Conservation (phyloP, 2,888 invertebrate species). For the Catocala nupta region DNA sequence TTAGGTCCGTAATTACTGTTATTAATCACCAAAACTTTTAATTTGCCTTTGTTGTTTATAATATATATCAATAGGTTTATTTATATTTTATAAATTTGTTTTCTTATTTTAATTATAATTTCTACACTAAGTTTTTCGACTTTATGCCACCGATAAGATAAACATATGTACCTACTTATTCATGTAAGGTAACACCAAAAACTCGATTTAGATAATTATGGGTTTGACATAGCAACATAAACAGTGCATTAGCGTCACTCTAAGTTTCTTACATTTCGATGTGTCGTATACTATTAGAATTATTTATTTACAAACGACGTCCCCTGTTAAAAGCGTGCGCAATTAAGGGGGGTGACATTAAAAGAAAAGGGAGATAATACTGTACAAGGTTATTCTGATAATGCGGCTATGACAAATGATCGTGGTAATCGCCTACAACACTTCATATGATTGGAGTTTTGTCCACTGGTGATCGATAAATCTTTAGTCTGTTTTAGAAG, state of each 20-base stretch:
- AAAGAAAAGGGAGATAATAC: conserved; percentile 25
- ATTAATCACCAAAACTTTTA: too few relatives aligned
- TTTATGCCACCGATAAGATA: too few relatives aligned
- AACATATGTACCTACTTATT: too few relatives aligned
- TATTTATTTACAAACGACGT: conserved; percentile 34
- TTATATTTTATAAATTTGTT: too few relatives aligned
- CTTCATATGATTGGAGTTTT: conserved; percentile 30
- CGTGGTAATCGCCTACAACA: conserved; percentile 36
- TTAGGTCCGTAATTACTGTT: too few relatives aligned
- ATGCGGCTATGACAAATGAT: conserved; percentile 43
- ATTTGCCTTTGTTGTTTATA: too few relatives aligned
- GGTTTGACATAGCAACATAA: not conserved
- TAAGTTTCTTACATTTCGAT: not conserved
- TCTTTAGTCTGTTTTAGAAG: not conserved
- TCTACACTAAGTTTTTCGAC: too few relatives aligned
- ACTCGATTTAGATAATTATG: too few relatives aligned
- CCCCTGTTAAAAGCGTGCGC: conserved; percentile 21
- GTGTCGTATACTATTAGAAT: conserved; percentile 12
- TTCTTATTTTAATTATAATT: too few relatives aligned
- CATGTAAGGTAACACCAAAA: too few relatives aligned
- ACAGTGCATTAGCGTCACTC: conserved; percentile 11
- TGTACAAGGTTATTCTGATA: conserved; percentile 39
- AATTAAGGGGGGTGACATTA: conserved; percentile 19
- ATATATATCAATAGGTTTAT: too few relatives aligned
- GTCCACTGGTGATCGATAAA: conserved; percentile 19